These are phyloP conservation scores for Loxodonta africana DNA, from an alignment of 2,113 vertebrate species.

Conservation along the genomic window DNA sequence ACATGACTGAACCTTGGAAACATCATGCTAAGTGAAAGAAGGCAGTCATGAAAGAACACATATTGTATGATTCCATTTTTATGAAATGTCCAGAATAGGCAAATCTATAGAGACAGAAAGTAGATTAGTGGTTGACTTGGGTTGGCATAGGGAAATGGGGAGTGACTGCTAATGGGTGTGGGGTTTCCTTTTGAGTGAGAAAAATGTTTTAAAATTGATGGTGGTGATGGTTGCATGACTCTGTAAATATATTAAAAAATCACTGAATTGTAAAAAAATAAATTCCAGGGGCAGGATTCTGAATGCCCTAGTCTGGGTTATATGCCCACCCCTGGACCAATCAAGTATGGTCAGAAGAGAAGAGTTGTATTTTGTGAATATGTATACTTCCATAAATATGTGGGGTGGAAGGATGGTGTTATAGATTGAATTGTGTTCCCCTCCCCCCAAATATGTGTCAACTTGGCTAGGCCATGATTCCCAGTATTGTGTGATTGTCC, in stretches of 20 bases:
- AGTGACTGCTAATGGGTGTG: neutral
- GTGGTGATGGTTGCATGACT: neutral
- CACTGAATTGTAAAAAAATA: neutral
- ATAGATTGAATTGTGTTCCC: too few relatives aligned
- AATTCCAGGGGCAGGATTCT: neutral
- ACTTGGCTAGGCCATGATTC: too few relatives aligned
- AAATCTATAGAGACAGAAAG: neutral
- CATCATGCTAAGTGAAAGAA: neutral
- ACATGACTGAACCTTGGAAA: neutral
- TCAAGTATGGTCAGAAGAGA: neutral
- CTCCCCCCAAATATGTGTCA: too few relatives aligned
- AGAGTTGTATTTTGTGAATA: neutral
- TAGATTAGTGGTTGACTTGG: neutral
- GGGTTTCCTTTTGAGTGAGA: neutral
- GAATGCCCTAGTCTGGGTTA: neutral
- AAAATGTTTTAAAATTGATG: conserved; percentile 1
- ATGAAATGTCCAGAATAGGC: neutral
- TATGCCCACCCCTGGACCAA: neutral
- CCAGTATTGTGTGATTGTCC: too few relatives aligned
- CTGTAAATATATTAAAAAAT: neutral
- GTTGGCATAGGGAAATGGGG: neutral
- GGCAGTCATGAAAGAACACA: neutral
- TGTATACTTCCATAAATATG: neutral
- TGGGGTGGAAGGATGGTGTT: neutral
- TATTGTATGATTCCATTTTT: neutral